These are phyloP conservation scores for Anthopleura sola DNA, from an alignment of 64 coral and sea anemone species.

Conservation along the genomic window DNA sequence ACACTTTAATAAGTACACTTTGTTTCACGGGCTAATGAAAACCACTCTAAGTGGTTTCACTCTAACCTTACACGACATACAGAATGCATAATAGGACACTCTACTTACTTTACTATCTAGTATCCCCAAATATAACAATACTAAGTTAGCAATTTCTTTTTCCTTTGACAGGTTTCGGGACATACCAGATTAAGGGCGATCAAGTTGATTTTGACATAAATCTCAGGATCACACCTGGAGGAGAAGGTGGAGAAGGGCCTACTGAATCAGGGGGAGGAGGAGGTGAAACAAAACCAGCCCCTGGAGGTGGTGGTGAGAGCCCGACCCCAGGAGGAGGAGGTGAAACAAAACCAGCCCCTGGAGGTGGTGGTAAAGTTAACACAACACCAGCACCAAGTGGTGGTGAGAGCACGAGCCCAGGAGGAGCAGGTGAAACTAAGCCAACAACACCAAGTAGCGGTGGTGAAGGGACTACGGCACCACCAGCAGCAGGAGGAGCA, in stretches of 20 bases:
- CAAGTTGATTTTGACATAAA: conserved; percentile 33
- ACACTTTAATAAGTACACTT: too few species aligned
- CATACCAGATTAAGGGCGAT: conserved; percentile 40
- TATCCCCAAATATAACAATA: too few species aligned
- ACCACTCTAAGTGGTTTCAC: too few species aligned
- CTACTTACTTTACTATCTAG: too few species aligned
- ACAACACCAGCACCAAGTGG: neutral
- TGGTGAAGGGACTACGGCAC: neutral
- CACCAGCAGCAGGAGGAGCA: neutral
- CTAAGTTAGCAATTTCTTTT: too few species aligned
- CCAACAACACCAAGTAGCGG: neutral
- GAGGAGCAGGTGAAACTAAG: neutral
- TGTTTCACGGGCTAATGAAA: too few species aligned
- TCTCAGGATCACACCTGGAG: conserved; percentile 28
- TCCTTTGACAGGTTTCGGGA: conserved; percentile 23
- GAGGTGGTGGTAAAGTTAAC: neutral
- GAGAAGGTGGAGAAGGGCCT: neutral
- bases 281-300: neutral
- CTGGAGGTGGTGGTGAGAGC: conserved; percentile 9
- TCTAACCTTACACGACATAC: too few species aligned
- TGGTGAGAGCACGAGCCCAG: neutral
- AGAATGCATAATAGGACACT: too few species aligned
- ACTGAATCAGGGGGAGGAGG: neutral
- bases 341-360: neutral
- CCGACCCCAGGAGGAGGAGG: conserved; percentile 12